A percentile compares a stretch with the other conserved stretches of the same genome.
phyloP scores from a whole-genome alignment of 2,113 vertebrate species.

The Sapayoa aenigma region DNA sequence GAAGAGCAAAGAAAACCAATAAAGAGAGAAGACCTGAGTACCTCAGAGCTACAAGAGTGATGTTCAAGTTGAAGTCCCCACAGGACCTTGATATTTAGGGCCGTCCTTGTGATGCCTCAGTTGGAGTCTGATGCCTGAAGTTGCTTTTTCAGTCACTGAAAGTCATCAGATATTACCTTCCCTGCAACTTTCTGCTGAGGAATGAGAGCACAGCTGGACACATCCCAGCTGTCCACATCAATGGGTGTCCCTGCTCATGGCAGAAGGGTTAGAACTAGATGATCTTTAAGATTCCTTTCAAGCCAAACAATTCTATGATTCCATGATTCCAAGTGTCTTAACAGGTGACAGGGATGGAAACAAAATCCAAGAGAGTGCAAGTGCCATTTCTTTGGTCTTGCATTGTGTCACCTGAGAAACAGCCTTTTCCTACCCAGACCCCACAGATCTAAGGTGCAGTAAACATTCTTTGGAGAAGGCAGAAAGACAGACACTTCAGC shows the following conservation, averaged over 20 bases:
- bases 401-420: not conserved
- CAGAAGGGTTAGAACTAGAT: not conserved
- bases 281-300: not conserved
- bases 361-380: not conserved
- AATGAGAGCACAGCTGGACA: not conserved
- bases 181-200: not conserved
- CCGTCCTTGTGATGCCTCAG: not conserved
- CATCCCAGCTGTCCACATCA: accelerated
- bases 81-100: not conserved
- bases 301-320: not conserved
- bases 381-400: not conserved
- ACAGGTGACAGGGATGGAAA: not conserved
- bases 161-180: no score
- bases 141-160: not conserved
- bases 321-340: not conserved
- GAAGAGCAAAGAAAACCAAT: not conserved
- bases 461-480: not conserved
- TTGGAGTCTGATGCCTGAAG: not conserved
- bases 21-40: no score
- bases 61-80: not conserved
- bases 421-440: not conserved
- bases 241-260: not conserved
- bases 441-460: not conserved
- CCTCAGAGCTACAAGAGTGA: not conserved
- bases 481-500: not conserved